Evolutionary conservation across 2,113 vertebrate species (phyloP), one percentile per base, ranked within the genome.

Genomic region (Apeltes quadracus): DNA sequence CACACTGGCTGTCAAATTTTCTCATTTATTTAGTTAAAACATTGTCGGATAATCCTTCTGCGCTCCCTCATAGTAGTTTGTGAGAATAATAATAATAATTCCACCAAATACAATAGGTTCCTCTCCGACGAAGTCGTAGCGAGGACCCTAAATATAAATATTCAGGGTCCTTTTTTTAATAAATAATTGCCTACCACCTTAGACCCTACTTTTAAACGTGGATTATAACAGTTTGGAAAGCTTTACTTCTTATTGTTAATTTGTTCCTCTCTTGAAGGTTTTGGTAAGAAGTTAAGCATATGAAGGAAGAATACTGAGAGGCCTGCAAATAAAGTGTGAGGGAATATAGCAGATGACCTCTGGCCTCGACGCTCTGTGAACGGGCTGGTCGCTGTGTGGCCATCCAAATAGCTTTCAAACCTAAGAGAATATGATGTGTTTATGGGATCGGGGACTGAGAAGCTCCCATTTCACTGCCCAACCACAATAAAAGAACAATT

Each of bases 401-500:
- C 23, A 32, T 72, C 76, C 58, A 53, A 51, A 68, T 20, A 14
- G 3, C 20, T 75, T 78, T 64, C 27, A 27, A 44, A 61, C 67
- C 57, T 50, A 66, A 76, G 51, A 72, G 75, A 82, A 68, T 68
- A 61, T 4, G 39, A 72, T 54, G 53, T 5, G 9, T 85, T 78
- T 63, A 46, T 29, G 29, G 57, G 32, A 61, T 67, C 5, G 23
- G 54, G n/a, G 61, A 72, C 54, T 34, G 25, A 72, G 73, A 44
- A 69, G 54, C 23, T 78, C 74, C 39, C 1, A 39, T 85, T 85
- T 85, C 71, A 66, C 82, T 58, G 56, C 50, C 34, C 0, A 54
- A 72, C 87, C 85, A 83, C 85, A 77, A 80, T 66, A 90, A 89
- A 87, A 76, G 70, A 50, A n/a, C 27, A 61, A 61, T 56, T 58